Conservation (phyloP, 2,797 vertebrate genomes). For the Florisuga fusca region DNA sequence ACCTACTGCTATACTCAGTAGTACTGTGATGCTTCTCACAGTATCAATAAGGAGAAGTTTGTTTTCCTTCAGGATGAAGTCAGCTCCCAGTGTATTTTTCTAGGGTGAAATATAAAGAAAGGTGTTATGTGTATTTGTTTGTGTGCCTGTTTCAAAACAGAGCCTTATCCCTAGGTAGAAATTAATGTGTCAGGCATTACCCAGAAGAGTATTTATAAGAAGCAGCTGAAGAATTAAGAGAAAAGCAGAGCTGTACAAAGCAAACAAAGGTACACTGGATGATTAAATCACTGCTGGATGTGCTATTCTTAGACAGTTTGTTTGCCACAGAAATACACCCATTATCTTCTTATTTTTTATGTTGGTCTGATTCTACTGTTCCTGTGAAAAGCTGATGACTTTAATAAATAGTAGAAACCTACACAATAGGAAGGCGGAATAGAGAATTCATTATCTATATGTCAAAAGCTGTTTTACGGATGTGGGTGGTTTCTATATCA, state of each 20-base stretch:
- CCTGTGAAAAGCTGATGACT: neutral
- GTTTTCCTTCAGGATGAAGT: constrained; percentile 2
- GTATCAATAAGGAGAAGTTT: neutral
- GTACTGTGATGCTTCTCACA: neutral
- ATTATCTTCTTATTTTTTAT: neutral
- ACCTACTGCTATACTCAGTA: neutral
- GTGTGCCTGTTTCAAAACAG: constrained; percentile 3
- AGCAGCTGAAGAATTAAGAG: constrained; percentile 26
- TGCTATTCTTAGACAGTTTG: neutral
- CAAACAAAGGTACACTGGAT: neutral
- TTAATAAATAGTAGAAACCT: neutral
- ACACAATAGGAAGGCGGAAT: neutral
- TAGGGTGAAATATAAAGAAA: neutral
- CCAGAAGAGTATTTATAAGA: constrained; percentile 18
- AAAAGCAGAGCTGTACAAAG: neutral
- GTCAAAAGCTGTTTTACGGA: constrained; percentile 11
- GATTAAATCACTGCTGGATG: neutral
- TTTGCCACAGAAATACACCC: neutral
- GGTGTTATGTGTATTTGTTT: constrained; percentile 9
- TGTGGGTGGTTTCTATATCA: neutral
- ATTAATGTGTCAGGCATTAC: constrained; percentile 22
- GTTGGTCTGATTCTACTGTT: constrained; percentile 21
- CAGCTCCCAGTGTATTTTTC: neutral
- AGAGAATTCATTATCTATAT: neutral
- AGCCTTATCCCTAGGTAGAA: neutral